Percentiles rank a stretch among this genome's conserved stretches.
Conservation (phyloP, 92 coral and sea anemone genomes). For the Zoanthus solanderi region DNA sequence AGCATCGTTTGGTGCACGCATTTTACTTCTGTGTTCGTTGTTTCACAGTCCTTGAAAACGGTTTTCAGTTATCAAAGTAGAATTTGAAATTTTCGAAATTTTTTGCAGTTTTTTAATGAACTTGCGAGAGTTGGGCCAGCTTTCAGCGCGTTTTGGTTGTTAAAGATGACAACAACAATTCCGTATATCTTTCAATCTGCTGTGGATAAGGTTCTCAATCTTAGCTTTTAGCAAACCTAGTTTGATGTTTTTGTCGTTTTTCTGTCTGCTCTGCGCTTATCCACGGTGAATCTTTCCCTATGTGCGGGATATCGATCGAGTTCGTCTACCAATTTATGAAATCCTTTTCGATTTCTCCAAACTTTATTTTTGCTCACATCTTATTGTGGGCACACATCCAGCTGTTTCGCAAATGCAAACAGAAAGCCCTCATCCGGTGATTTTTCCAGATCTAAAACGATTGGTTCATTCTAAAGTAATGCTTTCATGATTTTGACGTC, state of each 20-base stretch:
- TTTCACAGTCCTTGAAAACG: background rate
- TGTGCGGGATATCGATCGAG: background rate
- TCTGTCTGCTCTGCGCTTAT: too few relatives aligned
- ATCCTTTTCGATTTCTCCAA: background rate
- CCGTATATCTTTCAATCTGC: background rate
- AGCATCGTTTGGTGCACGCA: constrained; percentile 27
- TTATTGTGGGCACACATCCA: background rate
- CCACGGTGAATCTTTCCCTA: too few relatives aligned
- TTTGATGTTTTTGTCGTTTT: too few relatives aligned
- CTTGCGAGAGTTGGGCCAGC: background rate
- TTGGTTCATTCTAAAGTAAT: constrained; percentile 11
- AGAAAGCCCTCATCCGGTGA: constrained; percentile 4
- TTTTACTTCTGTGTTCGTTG: background rate
- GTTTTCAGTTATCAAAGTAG: background rate
- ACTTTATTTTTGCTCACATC: background rate
- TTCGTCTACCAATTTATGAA: background rate
- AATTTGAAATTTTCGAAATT: background rate
- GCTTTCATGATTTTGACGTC: background rate
- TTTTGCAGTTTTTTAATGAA: background rate
- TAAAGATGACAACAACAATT: background rate
- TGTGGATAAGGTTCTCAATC: background rate
- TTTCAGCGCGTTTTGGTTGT: too few relatives aligned
- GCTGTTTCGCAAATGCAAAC: constrained; percentile 18
- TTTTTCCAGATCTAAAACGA: background rate
- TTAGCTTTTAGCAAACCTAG: background rate